phyloP scores from a whole-genome alignment of 2,888 invertebrate species.

The Sympetrum striolatum region DNA sequence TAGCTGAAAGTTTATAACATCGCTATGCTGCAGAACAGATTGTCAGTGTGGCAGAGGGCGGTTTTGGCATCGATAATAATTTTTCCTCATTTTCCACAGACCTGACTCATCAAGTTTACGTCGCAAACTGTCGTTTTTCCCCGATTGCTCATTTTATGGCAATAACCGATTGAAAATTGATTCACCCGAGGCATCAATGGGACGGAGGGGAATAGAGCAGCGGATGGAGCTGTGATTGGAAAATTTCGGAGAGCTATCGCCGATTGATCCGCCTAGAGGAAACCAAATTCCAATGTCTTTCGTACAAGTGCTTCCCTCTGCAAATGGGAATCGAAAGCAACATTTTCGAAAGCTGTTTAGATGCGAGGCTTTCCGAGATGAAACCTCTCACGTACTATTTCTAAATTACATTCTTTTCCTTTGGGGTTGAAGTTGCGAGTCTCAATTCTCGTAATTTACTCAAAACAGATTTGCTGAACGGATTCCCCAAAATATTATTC shows the following conservation, averaged over 20 bases:
- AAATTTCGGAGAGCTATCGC: background rate
- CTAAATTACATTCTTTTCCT: too few species aligned
- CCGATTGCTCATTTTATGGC: constrained; percentile 15
- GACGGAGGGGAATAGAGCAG: background rate
- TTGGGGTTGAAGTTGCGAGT: too few species aligned
- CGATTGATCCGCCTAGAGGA: background rate
- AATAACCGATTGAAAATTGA: constrained; percentile 38
- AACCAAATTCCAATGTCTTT: background rate
- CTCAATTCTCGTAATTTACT: too few species aligned
- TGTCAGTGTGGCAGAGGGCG: too few species aligned
- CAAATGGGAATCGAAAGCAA: background rate
- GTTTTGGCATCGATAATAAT: too few species aligned
- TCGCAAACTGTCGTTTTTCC: background rate
- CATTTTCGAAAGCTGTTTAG: background rate
- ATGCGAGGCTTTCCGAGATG: background rate
- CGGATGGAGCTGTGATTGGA: constrained; percentile 10
- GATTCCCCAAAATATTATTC: too few species aligned
- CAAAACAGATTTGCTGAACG: too few species aligned
- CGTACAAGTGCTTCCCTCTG: background rate
- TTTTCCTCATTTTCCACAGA: background rate
- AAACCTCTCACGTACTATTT: background rate
- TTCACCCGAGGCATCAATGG: constrained; percentile 13
- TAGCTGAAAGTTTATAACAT: too few species aligned
- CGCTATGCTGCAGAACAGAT: too few species aligned
- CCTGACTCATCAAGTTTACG: background rate